phyloP scores from a whole-genome alignment of 1,140 invertebrate genomes.

The Caerostris darwini region DNA sequence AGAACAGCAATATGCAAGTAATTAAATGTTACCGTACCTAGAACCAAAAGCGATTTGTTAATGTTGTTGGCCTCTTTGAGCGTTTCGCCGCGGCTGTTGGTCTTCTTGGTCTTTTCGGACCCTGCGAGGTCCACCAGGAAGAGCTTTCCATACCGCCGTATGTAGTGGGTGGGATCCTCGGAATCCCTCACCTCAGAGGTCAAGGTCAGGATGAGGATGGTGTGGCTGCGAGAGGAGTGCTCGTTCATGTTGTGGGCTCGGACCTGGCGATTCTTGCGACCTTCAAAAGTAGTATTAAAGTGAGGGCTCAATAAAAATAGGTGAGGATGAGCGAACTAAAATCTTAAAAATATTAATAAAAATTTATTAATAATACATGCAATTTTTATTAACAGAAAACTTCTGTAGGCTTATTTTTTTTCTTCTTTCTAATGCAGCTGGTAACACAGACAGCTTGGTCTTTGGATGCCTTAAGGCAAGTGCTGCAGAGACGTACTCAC shows the following conservation, averaged over 20 bases:
- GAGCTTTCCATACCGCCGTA: slow-evolving; percentile 89
- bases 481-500: no score
- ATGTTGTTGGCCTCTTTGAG: slow-evolving; percentile 97
- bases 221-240: slow-evolving; percentile 96
- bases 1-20: not conserved
- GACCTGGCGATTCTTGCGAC: slow-evolving; percentile 91
- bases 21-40: slow-evolving; percentile 85
- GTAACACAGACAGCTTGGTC: no score
- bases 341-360: slow-evolving; percentile 1
- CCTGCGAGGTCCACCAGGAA: slow-evolving; percentile 97
- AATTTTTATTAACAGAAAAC: no score
- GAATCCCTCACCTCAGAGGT: slow-evolving; percentile 89
- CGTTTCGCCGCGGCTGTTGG: slow-evolving; percentile 94
- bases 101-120: slow-evolving; percentile 96
- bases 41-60: slow-evolving; percentile 96
- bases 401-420: no score
- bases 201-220: slow-evolving; percentile 93
- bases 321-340: no score
- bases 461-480: no score
- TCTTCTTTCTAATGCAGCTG: no score
- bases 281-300: slow-evolving; percentile 81
- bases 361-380: not conserved
- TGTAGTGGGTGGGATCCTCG: slow-evolving; percentile 79
- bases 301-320: not conserved
- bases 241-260: slow-evolving; percentile 98